phyloP scores from a whole-genome alignment of 2,113 vertebrate genomes.

The Talpa occidentalis region DNA sequence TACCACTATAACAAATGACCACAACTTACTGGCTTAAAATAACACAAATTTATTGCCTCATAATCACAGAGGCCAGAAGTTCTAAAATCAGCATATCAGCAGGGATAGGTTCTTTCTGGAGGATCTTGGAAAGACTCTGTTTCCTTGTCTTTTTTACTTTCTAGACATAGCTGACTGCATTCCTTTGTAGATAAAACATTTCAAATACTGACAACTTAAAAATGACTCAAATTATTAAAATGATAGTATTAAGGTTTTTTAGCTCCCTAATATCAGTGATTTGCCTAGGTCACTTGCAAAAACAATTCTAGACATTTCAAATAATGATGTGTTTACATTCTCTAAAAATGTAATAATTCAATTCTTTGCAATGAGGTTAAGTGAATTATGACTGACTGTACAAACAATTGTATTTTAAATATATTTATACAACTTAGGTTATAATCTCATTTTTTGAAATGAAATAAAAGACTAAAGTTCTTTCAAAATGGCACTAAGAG shows the following conservation, averaged over 20 bases:
- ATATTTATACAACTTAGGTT: background rate
- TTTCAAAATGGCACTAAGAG: background rate
- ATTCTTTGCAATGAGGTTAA: constrained; percentile 14
- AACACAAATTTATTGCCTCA: background rate
- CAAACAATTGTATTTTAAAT: background rate
- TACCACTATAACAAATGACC: background rate
- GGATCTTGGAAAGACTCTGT: background rate
- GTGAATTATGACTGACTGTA: background rate
- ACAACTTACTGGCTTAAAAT: background rate
- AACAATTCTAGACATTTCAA: background rate
- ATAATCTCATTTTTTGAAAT: background rate
- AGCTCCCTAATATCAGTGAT: background rate
- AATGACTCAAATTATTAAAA: background rate
- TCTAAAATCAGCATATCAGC: background rate
- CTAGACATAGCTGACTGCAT: background rate
- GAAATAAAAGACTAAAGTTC: background rate
- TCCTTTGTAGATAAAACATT: background rate
- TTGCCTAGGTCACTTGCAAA: background rate
- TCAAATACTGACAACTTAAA: background rate
- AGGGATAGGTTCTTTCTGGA: background rate
- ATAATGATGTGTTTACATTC: background rate
- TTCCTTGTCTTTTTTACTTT: background rate
- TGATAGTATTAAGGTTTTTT: background rate
- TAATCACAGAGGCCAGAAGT: background rate
- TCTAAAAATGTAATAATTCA: background rate